These are phyloP conservation scores for Sphecodes monilicornis DNA, from an alignment of 2,888 invertebrate genomes.

Conservation along the genomic window DNA sequence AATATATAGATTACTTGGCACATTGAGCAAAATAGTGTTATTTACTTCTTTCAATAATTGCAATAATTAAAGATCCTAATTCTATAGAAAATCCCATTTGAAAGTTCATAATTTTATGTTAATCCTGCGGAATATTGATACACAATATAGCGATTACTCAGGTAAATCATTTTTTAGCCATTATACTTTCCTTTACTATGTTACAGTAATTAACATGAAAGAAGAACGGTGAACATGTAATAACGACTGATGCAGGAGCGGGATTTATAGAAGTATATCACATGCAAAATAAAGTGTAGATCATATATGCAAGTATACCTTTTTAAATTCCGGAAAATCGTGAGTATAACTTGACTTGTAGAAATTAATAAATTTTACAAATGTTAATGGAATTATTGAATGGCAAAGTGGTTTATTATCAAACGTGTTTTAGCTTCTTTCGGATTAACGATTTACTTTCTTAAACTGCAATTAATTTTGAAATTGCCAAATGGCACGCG, in stretches of 20 bases:
- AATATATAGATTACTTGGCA: not conserved
- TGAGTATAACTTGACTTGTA: not conserved
- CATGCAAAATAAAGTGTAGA: slow-evolving; percentile 1
- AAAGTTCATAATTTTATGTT: not conserved
- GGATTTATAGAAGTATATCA: not conserved
- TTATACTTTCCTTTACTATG: not conserved
- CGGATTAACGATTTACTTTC: not conserved
- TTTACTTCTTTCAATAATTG: not conserved
- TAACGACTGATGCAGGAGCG: not conserved
- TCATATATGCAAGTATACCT: not conserved
- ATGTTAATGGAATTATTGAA: not conserved
- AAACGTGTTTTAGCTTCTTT: not conserved
- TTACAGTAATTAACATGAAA: not conserved
- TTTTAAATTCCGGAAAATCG: not conserved
- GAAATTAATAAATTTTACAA: not conserved
- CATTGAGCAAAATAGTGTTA: not conserved
- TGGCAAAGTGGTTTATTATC: not conserved
- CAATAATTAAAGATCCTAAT: not conserved
- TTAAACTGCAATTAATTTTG: not conserved
- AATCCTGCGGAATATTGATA: not conserved
- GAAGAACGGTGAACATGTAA: not conserved
- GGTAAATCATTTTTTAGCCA: not conserved
- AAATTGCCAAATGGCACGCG: not conserved
- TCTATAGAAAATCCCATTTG: not conserved
- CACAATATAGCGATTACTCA: not conserved